Conservation (phyloP, 1,140 invertebrate species). For the Pararge aegeria region DNA sequence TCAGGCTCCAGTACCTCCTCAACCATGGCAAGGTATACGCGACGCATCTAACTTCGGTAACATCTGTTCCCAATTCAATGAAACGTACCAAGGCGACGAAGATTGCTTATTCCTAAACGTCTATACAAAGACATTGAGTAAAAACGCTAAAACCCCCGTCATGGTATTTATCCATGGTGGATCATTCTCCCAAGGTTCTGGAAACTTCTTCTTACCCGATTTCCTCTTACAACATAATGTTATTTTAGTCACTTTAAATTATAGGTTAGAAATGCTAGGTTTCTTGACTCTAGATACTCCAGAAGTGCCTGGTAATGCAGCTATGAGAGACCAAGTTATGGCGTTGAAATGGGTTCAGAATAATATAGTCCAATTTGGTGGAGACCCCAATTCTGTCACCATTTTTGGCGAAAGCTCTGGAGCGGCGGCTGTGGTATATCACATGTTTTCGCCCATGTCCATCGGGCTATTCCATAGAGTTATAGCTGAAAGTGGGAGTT, state of each 20-base stretch:
- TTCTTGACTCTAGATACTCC: constrained; percentile 80
- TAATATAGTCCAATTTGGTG: constrained; percentile 83
- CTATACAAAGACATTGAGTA: constrained; percentile 60
- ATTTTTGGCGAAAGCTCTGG: constrained; percentile 86
- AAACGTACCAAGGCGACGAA: constrained; percentile 49
- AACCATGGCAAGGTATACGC: constrained; percentile 72
- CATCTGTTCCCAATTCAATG: constrained; percentile 50
- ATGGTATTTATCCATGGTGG: constrained; percentile 84
- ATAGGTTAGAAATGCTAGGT: constrained; percentile 82
- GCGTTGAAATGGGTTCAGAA: constrained; percentile 56
- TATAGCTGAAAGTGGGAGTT: constrained; percentile 82
- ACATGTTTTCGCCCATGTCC: constrained; percentile 84
- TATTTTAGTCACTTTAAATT: constrained; percentile 85
- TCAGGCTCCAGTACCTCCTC: constrained; percentile 69
- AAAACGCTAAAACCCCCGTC: constrained; percentile 43
- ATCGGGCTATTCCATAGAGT: constrained; percentile 78
- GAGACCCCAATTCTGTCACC: constrained; percentile 84
- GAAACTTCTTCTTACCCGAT: constrained; percentile 79
- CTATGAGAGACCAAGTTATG: constrained; percentile 83
- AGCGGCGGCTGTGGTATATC: constrained; percentile 83
- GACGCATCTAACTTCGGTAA: constrained; percentile 69
- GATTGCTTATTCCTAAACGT: constrained; percentile 83
- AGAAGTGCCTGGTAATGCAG: constrained; percentile 82
- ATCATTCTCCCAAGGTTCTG: constrained; percentile 78
- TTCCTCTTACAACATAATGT: constrained; percentile 83